Evolutionary conservation across 1,140 invertebrate species (phyloP), one percentile per base, ranked within the genome.

Genomic region (Branchinecta lynchi): DNA sequence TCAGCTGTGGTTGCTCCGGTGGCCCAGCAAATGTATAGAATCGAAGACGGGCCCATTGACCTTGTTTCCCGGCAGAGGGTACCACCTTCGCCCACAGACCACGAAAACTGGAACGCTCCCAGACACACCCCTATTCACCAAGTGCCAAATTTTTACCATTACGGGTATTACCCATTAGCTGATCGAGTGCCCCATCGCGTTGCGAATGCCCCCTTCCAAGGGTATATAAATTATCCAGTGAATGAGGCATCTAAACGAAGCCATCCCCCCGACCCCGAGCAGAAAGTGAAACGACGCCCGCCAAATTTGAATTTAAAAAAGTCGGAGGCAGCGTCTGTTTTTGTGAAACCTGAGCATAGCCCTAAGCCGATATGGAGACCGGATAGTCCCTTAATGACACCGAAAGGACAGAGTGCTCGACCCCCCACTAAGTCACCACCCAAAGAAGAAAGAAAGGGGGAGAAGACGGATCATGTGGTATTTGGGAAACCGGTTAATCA

Each of bases 301-400:
- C 51, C 51, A 60, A 20, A 60, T 60, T 20, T 60, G 51, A 60
- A 60, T 60, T 15, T 60, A 15, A 60, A 60, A 60, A 60, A 60
- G 51, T 12, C 17, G 17, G 51, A 60, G 12, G 51, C 51, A 12
- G 2, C 12, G 12, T 12, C 12, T 60, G 12, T 60, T 20, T 20
- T 20, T 15, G 51, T 60, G 17, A 60, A 60, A 60, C 32, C 32
- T 32, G 32, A 32, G 32, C 32, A 32, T 32, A 32, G 32, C 32
- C 32, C 32, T 32, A 32, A 32, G 32, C 51, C 51, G 51, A 60
- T 60, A 3, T 60, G 51, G 51, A 60, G 51, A 60, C 51, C 51
- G 17, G 51, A 15, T 60, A 60, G 51, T 60, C 51, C 51, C 17
- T 15, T 20, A 15, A 20, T 60, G 51, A 60, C 17, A 60, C 17